A percentile compares a stretch with the other conserved stretches of the same genome.
These are phyloP conservation scores for Wasmannia auropunctata DNA, from an alignment of 1,140 invertebrate species.

Conservation along the genomic window DNA sequence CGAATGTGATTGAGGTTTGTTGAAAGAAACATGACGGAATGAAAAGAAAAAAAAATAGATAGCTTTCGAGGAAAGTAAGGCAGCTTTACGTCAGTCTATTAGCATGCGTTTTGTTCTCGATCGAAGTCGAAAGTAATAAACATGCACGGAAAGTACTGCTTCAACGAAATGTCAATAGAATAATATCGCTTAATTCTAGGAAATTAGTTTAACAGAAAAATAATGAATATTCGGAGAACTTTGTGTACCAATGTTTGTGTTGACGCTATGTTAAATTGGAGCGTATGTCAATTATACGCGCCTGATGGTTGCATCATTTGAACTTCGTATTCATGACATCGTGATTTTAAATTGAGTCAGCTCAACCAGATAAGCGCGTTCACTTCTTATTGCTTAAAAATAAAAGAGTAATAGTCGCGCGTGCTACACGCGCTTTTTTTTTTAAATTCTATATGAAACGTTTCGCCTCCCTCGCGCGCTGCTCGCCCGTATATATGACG, in stretches of 20 bases:
- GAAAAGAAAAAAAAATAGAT: neutral
- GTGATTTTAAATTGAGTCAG: neutral
- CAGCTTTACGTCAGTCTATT: neutral
- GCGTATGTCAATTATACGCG: neutral
- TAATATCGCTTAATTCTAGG: neutral
- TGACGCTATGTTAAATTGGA: slow-evolving; percentile 4
- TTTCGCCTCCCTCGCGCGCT: no score
- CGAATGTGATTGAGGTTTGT: neutral
- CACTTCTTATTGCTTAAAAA: neutral
- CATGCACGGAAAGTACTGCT: neutral
- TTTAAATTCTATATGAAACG: slow-evolving; percentile 13
- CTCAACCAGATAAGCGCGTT: slow-evolving; percentile 18
- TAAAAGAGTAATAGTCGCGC: neutral
- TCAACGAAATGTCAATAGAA: neutral
- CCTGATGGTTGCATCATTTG: slow-evolving; percentile 41
- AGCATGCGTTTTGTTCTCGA: neutral
- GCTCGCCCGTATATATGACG: neutral
- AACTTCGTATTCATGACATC: slow-evolving; percentile 7
- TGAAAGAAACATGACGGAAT: neutral
- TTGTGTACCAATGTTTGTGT: neutral
- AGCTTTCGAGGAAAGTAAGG: neutral
- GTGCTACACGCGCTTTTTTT: no score
- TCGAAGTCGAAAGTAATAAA: neutral
- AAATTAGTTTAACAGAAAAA: neutral
- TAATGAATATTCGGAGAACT: neutral